A percentile compares a stretch with the other conserved stretches of the same genome.
Conservation (phyloP, 2,113 vertebrate genomes). For the Calyptomena viridis region DNA sequence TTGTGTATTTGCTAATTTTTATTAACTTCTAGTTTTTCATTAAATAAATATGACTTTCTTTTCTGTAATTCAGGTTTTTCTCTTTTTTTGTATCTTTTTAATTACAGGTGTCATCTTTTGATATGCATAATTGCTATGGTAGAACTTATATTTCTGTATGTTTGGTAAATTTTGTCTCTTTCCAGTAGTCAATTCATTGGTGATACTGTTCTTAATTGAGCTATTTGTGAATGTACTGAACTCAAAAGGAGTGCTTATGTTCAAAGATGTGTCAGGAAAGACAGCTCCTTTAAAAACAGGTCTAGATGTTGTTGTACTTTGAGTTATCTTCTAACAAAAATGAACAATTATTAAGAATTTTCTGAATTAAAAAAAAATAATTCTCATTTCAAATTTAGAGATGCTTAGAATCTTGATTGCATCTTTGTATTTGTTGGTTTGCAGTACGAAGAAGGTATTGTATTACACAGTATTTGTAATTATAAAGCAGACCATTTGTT, state of each 20-base stretch:
- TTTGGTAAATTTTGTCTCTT: constrained; percentile 67
- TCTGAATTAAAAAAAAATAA: constrained; percentile 22
- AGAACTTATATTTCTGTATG: constrained; percentile 66
- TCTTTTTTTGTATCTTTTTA: constrained; percentile 74
- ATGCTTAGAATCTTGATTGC: constrained; percentile 65
- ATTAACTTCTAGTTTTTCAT: constrained; percentile 98
- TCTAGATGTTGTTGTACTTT: constrained; percentile 43
- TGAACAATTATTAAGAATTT: constrained; percentile 26
- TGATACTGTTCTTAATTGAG: constrained; percentile 72
- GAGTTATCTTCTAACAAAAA: constrained; percentile 50
- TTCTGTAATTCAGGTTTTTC: constrained; percentile 87
- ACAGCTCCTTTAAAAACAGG: constrained; percentile 60
- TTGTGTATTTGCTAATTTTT: constrained; percentile 86
- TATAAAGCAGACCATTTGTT: constrained; percentile 66
- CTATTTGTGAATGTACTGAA: constrained; percentile 61
- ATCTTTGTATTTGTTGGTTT: constrained; percentile 75
- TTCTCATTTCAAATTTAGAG: constrained; percentile 54
- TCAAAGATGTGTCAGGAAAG: constrained; percentile 46
- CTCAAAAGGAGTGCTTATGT: constrained; percentile 41
- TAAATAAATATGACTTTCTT: constrained; percentile 98
- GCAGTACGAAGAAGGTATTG: constrained; percentile 66
- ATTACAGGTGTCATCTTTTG: constrained; percentile 71
- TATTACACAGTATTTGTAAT: constrained; percentile 74
- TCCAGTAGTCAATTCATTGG: constrained; percentile 71
- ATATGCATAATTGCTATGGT: constrained; percentile 72